Percentiles rank a stretch among this genome's conserved stretches.
Conservation (phyloP, 2,797 vertebrate genomes). For the Characodon lateralis region DNA sequence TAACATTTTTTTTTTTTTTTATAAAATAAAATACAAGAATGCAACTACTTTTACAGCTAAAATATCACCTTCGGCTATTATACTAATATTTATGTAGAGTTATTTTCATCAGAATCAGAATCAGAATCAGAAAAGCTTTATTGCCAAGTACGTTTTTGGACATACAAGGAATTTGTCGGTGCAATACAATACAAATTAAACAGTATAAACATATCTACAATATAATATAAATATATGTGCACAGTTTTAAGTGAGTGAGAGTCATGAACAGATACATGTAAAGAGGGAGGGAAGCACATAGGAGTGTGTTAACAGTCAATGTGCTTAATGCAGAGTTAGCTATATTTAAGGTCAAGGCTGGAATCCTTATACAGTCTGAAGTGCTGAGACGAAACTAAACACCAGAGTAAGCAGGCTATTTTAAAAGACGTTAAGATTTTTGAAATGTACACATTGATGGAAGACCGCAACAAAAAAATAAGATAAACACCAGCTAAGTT, state of each 20-base stretch:
- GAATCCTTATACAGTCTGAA: neutral
- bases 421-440: neutral
- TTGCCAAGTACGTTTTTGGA: too few species aligned
- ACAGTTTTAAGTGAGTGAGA: too few species aligned
- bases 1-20: neutral
- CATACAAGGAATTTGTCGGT: too few species aligned
- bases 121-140: too few species aligned
- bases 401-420: neutral
- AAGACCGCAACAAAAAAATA: neutral
- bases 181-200: too few species aligned
- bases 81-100: neutral
- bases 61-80: neutral
- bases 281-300: neutral
- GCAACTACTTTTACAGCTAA: neutral
- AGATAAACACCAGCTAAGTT: neutral
- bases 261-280: neutral
- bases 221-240: too few species aligned
- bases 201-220: too few species aligned
- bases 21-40: neutral
- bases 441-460: neutral
- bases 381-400: neutral
- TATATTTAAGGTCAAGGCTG: neutral
- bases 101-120: too few species aligned
- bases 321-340: neutral
- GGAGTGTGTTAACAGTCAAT: neutral